These are phyloP conservation scores for Chrosomus eos DNA, from an alignment of 2,797 vertebrate genomes.

Conservation along the genomic window DNA sequence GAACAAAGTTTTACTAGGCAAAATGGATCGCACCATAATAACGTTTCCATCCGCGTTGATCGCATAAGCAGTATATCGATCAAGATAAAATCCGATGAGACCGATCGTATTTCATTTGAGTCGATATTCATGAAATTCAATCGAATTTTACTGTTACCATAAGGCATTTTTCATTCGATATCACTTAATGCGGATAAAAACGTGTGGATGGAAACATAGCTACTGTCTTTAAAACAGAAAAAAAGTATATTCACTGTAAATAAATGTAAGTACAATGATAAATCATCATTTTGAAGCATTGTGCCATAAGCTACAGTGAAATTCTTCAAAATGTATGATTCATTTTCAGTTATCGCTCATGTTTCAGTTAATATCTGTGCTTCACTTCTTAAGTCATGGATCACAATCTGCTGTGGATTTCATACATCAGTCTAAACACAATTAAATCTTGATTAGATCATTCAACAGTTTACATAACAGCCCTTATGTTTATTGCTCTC, in stretches of 20 bases:
- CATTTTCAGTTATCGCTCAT: neutral
- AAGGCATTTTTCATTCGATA: too few relatives aligned
- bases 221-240: too few relatives aligned
- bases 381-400: slow-evolving; percentile 4
- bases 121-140: too few relatives aligned
- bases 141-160: too few relatives aligned
- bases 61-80: too few relatives aligned
- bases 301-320: neutral
- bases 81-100: too few relatives aligned
- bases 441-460: slow-evolving; percentile 51
- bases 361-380: slow-evolving; percentile 17
- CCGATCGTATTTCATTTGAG: too few relatives aligned
- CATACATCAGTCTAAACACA: slow-evolving; percentile 50
- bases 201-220: too few relatives aligned
- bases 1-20: too few relatives aligned
- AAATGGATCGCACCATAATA: too few relatives aligned
- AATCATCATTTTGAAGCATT: neutral
- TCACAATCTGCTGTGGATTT: slow-evolving; percentile 30
- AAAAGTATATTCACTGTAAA: slow-evolving; percentile 1
- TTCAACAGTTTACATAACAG: slow-evolving; percentile 48
- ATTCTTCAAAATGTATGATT: slow-evolving; percentile 1
- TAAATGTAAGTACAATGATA: neutral
- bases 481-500: slow-evolving; percentile 20
- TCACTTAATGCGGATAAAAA: too few relatives aligned
- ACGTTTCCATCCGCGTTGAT: too few relatives aligned